Base-by-base conservation (phyloP, 2,888 invertebrate species). In the Napeogenes sylphis region DNA sequence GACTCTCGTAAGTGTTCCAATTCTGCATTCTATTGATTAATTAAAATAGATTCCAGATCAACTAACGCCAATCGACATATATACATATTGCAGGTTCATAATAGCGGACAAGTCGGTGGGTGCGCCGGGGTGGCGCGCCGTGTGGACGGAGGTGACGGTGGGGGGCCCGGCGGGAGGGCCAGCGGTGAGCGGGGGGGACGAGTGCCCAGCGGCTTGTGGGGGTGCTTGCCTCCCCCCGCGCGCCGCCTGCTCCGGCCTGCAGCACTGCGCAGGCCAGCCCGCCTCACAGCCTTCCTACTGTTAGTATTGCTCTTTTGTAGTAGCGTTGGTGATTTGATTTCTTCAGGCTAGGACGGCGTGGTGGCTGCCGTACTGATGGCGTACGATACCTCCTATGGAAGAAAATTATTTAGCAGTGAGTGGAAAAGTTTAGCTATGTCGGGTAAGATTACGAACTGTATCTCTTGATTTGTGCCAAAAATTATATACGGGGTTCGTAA, bases 41-140 rank as follows among this genome's bases (percentile, higher is more conserved):
- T 3, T 38, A 30, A 21, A 21, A 21, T 21, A 4, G 42, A 33
- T 13, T 45, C 33, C 12, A 35, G 4, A 33, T 12, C 6, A 6
- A 51, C 53, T 35, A 14, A 47, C 3, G 38, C 51, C 2, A 12
- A 12, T 33, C 13, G 35, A 6, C 21, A 21, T 21, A 21, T n/a
- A 10, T 53, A 30, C 42, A 4, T 8, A 5, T 67, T 56, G 82
- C 85, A 98, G 98, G 90, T 98, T 98, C 89, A 95, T 98, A 82
- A 96, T 97, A 80, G 97, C 98, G 66, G 97, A 97, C 85, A 97
- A 97, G 91, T 97, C 98, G 55, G 96, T 97, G 67, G 98, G 98
- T 70, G 97, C 97, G 76, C 94, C 95, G 84, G 99, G 98, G 66
- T 99, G 98, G 91, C 94, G 95, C 79, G 95, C 97, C 56, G 94